Percentiles rank a stretch among this genome's conserved stretches.
Conservation (phyloP, 1,140 invertebrate species). For the Drosophila eugracilis region DNA sequence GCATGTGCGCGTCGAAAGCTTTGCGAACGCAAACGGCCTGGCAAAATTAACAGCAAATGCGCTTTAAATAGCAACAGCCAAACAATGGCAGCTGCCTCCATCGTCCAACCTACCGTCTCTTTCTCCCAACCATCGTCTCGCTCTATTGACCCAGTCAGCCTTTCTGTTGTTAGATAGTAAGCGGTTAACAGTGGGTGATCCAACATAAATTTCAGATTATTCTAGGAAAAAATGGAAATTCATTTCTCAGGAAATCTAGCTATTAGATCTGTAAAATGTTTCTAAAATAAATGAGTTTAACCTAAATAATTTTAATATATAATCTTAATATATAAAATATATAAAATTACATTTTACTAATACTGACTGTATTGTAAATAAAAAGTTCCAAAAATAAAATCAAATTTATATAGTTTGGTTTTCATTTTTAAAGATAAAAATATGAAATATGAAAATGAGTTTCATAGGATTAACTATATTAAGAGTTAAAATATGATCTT, state of each 20-base stretch:
- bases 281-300: not conserved
- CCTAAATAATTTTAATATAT: not conserved
- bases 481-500: no score
- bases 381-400: no score
- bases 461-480: no score
- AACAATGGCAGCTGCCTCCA: constrained; percentile 50
- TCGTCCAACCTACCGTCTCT: constrained; percentile 18
- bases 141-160: constrained; percentile 74
- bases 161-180: constrained; percentile 39
- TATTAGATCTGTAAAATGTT: not conserved
- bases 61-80: constrained; percentile 80
- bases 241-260: not conserved
- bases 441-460: no score
- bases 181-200: constrained; percentile 2
- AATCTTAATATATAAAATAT: not conserved
- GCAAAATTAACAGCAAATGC: constrained; percentile 81
- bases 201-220: not conserved
- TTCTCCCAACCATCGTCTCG: constrained; percentile 29
- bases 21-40: constrained; percentile 65
- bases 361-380: no score
- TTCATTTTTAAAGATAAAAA: no score
- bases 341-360: not conserved
- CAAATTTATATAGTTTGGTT: no score
- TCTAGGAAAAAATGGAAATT: not conserved
- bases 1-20: constrained; percentile 70